Evolutionary conservation across 2,888 invertebrate genomes (phyloP), one percentile per base, ranked within the genome.

Genomic region (Tridacna gigas): DNA sequence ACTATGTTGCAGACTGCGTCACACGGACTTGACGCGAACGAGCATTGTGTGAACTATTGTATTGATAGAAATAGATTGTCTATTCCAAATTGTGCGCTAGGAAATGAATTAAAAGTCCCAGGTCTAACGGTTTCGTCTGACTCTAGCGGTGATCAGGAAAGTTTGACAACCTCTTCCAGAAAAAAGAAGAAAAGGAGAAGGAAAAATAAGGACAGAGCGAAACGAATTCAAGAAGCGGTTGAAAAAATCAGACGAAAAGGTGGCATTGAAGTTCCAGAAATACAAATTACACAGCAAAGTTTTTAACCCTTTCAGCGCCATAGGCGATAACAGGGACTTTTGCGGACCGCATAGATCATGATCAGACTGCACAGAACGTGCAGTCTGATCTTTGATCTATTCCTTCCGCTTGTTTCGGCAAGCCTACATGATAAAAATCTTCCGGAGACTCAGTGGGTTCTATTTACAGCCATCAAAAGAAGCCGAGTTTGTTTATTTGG

Each of bases 151-250:
- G 71, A 71, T 7, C 71, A 48, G 22, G 71, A 51, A 13, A 26
- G 2, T 25, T 25, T 48, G 25, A 12, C 71, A 15, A 25, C 13
- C 22, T 26, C 67, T 67, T 71, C 74, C 65, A 79, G 77, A 71
- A 77, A 77, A 77, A 86, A 73, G 77, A 66, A 80, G 65, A 77
- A 25, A 37, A 61, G 67, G 13, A 77, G 47, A 47, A 22, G 73
- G 61, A 78, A 78, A n/a, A 47, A 71, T 63, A 76, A 65, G 28
- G 67, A 86, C 47, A 51, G 66, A 11, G 22, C 71, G 25, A n/a
- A 22, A 25, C 48, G 71, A 51, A 51, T 71, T n/a, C 45, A 71
- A 22, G 71, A 71, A n/a, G 71, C 71, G 0, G 71, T 71, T 0
- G 71, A 71, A 51, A 71, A 71, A 22, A 26, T 71, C 3, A 28